These are phyloP conservation scores for Zosterops borbonicus DNA, from an alignment of 2,113 vertebrate genomes.

Conservation along the genomic window DNA sequence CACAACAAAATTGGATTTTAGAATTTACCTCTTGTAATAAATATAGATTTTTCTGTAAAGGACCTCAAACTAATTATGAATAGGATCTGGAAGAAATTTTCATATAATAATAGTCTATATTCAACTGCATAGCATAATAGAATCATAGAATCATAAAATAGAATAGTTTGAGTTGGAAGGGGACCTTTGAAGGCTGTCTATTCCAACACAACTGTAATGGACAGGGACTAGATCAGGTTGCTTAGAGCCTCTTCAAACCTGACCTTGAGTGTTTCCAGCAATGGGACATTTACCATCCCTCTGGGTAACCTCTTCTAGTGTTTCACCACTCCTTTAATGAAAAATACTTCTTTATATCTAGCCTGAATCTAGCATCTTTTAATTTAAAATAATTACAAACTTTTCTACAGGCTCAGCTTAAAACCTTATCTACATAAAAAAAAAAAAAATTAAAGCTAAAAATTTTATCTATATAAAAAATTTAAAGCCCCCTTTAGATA, in stretches of 20 bases:
- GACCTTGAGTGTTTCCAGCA: neutral
- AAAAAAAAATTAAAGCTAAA: neutral
- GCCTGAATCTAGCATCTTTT: neutral
- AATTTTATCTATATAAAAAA: neutral
- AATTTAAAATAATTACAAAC: neutral
- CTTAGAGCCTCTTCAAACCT: neutral
- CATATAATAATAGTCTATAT: neutral
- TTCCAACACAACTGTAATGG: neutral
- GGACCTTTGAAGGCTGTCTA: neutral
- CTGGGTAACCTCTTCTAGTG: neutral
- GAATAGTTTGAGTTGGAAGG: neutral
- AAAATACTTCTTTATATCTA: neutral
- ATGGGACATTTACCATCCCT: rapidly evolving
- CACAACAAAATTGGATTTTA: neutral
- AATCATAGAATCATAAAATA: neutral
- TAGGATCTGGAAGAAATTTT: neutral
- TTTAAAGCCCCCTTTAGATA: neutral
- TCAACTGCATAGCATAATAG: neutral
- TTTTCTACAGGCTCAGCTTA: neutral
- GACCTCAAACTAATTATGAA: neutral
- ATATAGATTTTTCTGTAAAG: neutral
- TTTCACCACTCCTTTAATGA: neutral
- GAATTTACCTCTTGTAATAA: neutral
- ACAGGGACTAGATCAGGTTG: neutral
- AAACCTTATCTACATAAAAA: neutral